Conservation (phyloP, 1,140 invertebrate species). For the Bombus waltoni region DNA sequence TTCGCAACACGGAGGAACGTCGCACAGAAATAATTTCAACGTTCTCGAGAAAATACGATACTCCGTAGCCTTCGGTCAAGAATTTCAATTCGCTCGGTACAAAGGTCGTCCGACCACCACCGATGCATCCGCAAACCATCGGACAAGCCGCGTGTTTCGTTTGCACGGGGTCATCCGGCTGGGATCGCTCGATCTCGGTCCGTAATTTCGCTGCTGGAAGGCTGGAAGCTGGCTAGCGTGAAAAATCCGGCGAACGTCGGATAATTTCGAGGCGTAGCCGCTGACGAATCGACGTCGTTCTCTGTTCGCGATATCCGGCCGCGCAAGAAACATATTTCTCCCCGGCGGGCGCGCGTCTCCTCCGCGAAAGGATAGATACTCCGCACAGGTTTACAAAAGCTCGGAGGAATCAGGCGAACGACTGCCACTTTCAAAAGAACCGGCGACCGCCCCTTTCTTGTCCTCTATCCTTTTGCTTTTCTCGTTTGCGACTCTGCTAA, state of each 20-base stretch:
- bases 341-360: not conserved
- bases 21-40: too few relatives aligned
- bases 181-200: not conserved
- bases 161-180: not conserved
- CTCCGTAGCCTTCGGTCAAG: too few relatives aligned
- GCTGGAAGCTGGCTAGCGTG: constrained; percentile 7
- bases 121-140: too few relatives aligned
- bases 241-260: not conserved
- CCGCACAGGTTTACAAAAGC: not conserved
- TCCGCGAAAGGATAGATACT: not conserved
- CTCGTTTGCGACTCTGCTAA: not conserved
- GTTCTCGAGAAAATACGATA: too few relatives aligned
- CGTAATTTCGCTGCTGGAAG: constrained; percentile 14
- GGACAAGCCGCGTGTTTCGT: not conserved
- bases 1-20: too few relatives aligned
- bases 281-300: constrained; percentile 14
- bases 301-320: too few relatives aligned
- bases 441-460: not conserved
- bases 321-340: not conserved
- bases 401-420: too few relatives aligned
- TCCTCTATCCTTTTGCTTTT: not conserved
- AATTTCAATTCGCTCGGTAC: too few relatives aligned
- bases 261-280: not conserved
- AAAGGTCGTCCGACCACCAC: too few relatives aligned
- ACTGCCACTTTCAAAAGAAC: not conserved